Percentiles rank a stretch among this genome's conserved stretches.
phyloP scores from a whole-genome alignment of 2,797 vertebrate species.

The Tragelaphus oryx region DNA sequence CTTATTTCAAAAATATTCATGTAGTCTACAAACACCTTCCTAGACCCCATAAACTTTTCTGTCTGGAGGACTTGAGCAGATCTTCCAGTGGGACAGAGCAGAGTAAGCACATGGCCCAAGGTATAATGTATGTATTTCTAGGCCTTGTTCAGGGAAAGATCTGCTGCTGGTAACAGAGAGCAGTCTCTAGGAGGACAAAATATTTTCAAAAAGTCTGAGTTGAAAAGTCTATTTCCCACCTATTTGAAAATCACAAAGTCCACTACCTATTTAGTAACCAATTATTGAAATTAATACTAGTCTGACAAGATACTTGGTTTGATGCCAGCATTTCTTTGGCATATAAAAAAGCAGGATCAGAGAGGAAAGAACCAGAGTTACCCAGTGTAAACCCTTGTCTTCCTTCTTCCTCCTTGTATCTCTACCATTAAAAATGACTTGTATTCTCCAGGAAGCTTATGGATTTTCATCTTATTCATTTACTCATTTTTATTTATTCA shows the following conservation, averaged over 20 bases:
- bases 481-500: not conserved
- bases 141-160: not conserved
- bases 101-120: not conserved
- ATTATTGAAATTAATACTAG: constrained; percentile 39
- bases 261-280: constrained; percentile 45
- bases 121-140: not conserved
- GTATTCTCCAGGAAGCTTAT: not conserved
- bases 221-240: constrained; percentile 19
- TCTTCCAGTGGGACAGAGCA: not conserved
- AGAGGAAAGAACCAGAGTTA: not conserved
- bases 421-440: not conserved
- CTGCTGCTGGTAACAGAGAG: not conserved
- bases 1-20: not conserved
- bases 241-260: constrained; percentile 16
- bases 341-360: not conserved
- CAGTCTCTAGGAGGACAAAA: not conserved
- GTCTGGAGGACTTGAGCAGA: not conserved
- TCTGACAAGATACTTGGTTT: constrained; percentile 16
- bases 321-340: not conserved
- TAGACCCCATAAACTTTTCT: not conserved
- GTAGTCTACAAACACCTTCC: not conserved
- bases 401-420: not conserved
- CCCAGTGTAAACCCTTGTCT: not conserved
- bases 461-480: not conserved
- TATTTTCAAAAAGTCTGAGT: constrained; percentile 32